Conservation (phyloP, 2,113 vertebrate genomes). For the Platysteira castanea region DNA sequence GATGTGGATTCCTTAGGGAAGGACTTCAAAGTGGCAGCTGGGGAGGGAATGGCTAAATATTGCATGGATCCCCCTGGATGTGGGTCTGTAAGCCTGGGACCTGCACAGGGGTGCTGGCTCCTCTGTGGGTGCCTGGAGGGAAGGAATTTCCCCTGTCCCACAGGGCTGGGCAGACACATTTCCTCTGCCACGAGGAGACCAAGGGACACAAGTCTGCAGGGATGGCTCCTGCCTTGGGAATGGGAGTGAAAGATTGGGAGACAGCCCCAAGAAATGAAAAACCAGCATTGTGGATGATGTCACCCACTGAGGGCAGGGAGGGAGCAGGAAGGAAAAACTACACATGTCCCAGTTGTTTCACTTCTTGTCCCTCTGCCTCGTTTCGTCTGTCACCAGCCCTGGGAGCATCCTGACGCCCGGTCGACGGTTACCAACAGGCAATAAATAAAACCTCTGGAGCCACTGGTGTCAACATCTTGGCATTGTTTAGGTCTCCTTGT, state of each 20-base stretch:
- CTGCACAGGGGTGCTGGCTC: neutral
- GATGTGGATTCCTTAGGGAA: fast-evolving
- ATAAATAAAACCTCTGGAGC: slow-evolving; percentile 79
- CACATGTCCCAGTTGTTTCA: neutral
- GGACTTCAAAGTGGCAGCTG: neutral
- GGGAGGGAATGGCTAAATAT: neutral
- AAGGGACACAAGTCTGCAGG: neutral
- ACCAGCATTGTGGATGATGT: neutral
- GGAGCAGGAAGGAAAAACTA: neutral
- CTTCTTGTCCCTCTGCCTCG: slow-evolving; percentile 33
- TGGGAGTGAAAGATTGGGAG: neutral
- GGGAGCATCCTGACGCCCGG: slow-evolving; percentile 3
- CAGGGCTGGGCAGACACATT: fast-evolving
- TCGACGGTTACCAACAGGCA: slow-evolving; percentile 26
- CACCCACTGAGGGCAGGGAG: neutral
- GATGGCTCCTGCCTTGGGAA: neutral
- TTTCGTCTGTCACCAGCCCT: slow-evolving; percentile 42
- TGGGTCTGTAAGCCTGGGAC: neutral
- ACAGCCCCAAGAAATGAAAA: neutral
- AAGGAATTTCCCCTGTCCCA: neutral
- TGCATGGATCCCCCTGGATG: neutral
- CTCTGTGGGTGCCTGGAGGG: neutral
- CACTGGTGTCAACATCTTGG: slow-evolving; percentile 72
- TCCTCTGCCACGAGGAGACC: neutral
- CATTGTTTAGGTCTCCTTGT: slow-evolving; percentile 49